Base-by-base conservation (phyloP, 2,113 vertebrate species). In the Otis tarda region DNA sequence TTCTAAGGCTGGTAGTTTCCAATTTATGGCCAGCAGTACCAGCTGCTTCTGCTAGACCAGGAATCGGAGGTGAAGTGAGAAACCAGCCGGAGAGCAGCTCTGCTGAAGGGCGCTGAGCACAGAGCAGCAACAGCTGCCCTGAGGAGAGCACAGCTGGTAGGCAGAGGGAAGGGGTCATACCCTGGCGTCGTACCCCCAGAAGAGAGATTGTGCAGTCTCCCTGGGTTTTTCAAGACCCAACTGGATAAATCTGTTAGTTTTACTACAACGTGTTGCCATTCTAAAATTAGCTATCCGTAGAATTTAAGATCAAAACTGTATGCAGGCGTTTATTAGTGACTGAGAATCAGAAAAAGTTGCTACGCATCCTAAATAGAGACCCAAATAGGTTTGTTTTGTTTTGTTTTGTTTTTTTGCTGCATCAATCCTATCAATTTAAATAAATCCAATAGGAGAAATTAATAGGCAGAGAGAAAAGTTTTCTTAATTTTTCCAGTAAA, bases 81-180 rank as follows among this genome's bases (percentile, higher is more conserved):
- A 74, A 6, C 0, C 22, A 20, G 12, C 47, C 41, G 23, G n/a
- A 47, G 70, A 41, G 70, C 39, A 47, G 61, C n/a, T 35, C 33
- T 47, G 20, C 79, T 59, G 73, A 18, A 3, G 13, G 6, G 35
- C 13, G 35, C 73, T 35, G 28, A 76, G 18, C 11, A 1, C 4
- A 4, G 33, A 12, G 8, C 56, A 35, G 41, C 1, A 0, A 2
- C 1, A 14, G 2, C 39, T 21, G 33, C 10, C 7, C 4, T 6
- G 21, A 6, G 8, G 14, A 52, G 14, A 78, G 43, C 3, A 1
- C 14, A 75, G 65, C 70, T 74, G 64, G 20, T 9, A 20, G 37
- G 21, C 9, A 1, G 1, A 61, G 50, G 35, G 12, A 47, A 67
- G 45, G 57, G 30, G 30, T 85, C 84, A 31, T 59, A 75, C 31